Percentiles rank a stretch among this genome's conserved stretches.
These are phyloP conservation scores for Hanleya hanleyi DNA, from an alignment of 2,888 invertebrate species.

Conservation along the genomic window DNA sequence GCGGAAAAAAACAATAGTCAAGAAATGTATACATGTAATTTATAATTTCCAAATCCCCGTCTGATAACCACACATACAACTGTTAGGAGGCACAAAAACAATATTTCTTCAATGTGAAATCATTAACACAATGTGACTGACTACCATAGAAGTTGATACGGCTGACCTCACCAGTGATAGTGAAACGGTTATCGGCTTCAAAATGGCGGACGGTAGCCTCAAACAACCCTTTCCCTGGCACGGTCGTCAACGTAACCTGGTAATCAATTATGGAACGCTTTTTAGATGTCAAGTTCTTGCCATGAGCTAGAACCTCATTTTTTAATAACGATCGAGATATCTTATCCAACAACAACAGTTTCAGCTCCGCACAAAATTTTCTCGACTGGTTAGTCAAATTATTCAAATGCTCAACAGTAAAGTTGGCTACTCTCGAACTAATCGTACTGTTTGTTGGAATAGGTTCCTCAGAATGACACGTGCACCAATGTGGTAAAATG, in stretches of 20 bases:
- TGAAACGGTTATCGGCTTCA: slow-evolving; percentile 63
- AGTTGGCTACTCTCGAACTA: slow-evolving; percentile 78
- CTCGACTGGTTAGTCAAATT: neutral
- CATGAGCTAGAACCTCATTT: slow-evolving; percentile 44
- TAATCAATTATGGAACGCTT: slow-evolving; percentile 67
- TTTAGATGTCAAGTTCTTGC: slow-evolving; percentile 68
- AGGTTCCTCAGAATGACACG: slow-evolving; percentile 83
- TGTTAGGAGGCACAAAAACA: slow-evolving; percentile 74
- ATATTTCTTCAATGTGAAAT: slow-evolving; percentile 61
- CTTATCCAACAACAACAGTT: slow-evolving; percentile 79
- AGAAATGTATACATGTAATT: no score
- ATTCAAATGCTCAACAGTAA: slow-evolving; percentile 81
- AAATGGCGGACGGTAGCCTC: slow-evolving; percentile 83
- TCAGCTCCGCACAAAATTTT: slow-evolving; percentile 73
- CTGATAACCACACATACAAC: no score
- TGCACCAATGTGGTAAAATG: slow-evolving; percentile 90
- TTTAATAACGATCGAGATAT: slow-evolving; percentile 76
- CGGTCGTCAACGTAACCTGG: slow-evolving; percentile 79
- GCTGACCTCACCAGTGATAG: slow-evolving; percentile 79
- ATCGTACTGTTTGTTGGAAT: slow-evolving; percentile 76
- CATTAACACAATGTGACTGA: slow-evolving; percentile 71
- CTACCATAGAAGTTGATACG: slow-evolving; percentile 73
- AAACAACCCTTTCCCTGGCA: slow-evolving; percentile 83
- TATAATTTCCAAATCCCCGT: no score
- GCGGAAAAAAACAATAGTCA: no score